These are phyloP conservation scores for Sebastes hubbsi DNA, from an alignment of 2,797 vertebrate species.

Conservation along the genomic window DNA sequence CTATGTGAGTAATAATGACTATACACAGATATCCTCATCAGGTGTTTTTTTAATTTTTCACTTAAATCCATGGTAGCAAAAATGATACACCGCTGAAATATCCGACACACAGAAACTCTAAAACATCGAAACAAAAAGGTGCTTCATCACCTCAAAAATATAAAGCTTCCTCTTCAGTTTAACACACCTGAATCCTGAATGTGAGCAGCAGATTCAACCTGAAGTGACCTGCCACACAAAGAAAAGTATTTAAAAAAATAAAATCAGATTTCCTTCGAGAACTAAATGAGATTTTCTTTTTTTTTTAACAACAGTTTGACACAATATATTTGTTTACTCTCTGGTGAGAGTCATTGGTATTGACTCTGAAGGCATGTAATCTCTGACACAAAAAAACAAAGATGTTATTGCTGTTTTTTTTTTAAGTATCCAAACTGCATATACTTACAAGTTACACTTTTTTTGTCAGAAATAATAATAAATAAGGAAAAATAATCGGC, in stretches of 20 bases:
- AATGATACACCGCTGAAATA: slow-evolving; percentile 77
- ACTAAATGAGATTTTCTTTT: slow-evolving; percentile 39
- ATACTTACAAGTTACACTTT: slow-evolving; percentile 46
- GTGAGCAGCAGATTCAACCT: slow-evolving; percentile 50
- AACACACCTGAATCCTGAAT: slow-evolving; percentile 75
- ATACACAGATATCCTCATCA: slow-evolving; percentile 27
- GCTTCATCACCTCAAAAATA: slow-evolving; percentile 67
- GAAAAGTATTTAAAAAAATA: slow-evolving; percentile 41
- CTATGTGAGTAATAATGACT: not conserved
- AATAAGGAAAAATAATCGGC: slow-evolving; percentile 87
- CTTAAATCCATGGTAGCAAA: slow-evolving; percentile 77
- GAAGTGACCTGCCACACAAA: slow-evolving; percentile 35
- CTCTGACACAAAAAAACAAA: slow-evolving; percentile 58
- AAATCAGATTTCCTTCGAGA: slow-evolving; percentile 56
- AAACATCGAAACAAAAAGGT: slow-evolving; percentile 66
- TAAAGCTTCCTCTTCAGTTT: slow-evolving; percentile 78
- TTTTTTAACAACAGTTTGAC: slow-evolving; percentile 62
- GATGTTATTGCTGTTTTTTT: slow-evolving; percentile 78
- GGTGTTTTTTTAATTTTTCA: slow-evolving; percentile 71
- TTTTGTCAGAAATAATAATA: slow-evolving; percentile 82
- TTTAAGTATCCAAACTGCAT: slow-evolving; percentile 74
- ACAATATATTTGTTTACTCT: slow-evolving; percentile 42
- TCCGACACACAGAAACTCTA: slow-evolving; percentile 53
- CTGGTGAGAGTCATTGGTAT: slow-evolving; percentile 74
- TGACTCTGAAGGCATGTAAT: slow-evolving; percentile 62